phyloP scores from a whole-genome alignment of 1,140 invertebrate species.

The Delia radicum region DNA sequence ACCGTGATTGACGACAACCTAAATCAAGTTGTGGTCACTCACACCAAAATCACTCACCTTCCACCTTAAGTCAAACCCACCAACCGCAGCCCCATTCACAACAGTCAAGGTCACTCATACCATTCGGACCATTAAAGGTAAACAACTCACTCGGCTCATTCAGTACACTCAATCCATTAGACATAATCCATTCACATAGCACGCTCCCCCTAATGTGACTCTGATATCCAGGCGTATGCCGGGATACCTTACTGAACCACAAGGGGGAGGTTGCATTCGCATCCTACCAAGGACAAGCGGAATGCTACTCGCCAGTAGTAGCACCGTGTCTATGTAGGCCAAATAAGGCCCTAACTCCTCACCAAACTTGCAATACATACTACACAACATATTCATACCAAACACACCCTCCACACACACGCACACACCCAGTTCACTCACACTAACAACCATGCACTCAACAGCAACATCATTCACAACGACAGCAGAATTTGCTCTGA shows the following conservation, averaged over 20 bases:
- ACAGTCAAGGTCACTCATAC: background rate
- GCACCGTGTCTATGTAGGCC: constrained; percentile 13
- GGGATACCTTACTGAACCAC: constrained; percentile 18
- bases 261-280: constrained; percentile 25
- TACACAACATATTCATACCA: constrained; percentile 12
- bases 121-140: constrained; percentile 18
- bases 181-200: background rate
- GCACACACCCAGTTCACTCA: background rate
- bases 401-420: background rate
- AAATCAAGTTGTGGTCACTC: constrained; percentile 14
- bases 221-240: background rate
- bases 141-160: constrained; percentile 25
- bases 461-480: background rate
- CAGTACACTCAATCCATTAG: background rate
- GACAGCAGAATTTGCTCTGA: background rate
- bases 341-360: constrained; percentile 21
- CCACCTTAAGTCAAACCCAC: constrained; percentile 19
- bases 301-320: constrained; percentile 1
- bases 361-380: constrained; percentile 26
- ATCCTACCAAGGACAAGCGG: constrained; percentile 17
- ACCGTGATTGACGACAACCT: background rate
- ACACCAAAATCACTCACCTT: background rate
- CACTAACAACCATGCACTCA: background rate
- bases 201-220: background rate
- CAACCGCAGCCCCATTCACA: constrained; percentile 24